phyloP scores from a whole-genome alignment of 1,140 invertebrate genomes.

The Oncopodura yosiiana region DNA sequence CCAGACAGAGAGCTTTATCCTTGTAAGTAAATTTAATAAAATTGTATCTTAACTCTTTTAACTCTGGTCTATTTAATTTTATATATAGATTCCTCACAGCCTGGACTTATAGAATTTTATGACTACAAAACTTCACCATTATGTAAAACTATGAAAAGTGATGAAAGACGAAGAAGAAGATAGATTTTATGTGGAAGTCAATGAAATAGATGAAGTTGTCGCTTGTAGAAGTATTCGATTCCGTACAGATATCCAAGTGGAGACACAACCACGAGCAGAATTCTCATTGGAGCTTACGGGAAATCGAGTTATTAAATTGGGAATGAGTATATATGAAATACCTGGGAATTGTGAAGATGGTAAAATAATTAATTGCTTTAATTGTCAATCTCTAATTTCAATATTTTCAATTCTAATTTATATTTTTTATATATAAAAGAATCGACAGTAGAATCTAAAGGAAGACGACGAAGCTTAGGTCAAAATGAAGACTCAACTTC shows the following conservation, averaged over 20 bases:
- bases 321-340: conserved; percentile 28
- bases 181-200: background rate
- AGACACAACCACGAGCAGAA: background rate
- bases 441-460: background rate
- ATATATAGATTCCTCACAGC: background rate
- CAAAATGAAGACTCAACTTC: background rate
- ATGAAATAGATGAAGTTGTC: conserved; percentile 7
- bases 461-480: background rate
- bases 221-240: conserved; percentile 10
- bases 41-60: background rate
- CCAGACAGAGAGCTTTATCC: conserved; percentile 18
- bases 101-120: conserved; percentile 12
- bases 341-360: conserved; percentile 25
- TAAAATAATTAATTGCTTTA: too few species aligned
- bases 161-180: background rate
- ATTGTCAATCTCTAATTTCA: background rate
- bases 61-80: background rate
- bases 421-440: background rate
- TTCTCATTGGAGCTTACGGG: conserved; percentile 15
- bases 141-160: conserved; percentile 3
- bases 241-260: conserved; percentile 1
- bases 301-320: conserved; percentile 13
- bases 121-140: background rate
- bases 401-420: background rate
- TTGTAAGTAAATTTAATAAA: conserved; percentile 3